Evolutionary conservation across 2,797 vertebrate species (phyloP).

Genomic region (Enteromius radiatus): DNA sequence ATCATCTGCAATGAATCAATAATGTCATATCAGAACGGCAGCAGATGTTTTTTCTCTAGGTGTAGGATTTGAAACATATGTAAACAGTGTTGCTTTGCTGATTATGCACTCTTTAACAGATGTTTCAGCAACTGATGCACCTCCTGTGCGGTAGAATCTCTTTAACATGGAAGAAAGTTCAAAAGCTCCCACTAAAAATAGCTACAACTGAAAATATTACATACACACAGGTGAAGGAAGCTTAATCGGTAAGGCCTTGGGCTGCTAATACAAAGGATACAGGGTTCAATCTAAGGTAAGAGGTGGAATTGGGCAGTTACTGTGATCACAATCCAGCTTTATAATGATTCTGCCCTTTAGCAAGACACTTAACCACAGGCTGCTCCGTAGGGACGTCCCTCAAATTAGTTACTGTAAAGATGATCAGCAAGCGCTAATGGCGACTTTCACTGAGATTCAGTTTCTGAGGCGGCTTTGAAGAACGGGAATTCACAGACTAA

Average conservation of each 20-base stretch:
- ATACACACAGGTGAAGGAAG: neutral
- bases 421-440: constrained; percentile 29
- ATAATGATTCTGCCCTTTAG: constrained; percentile 35
- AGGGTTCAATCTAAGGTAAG: constrained; percentile 10
- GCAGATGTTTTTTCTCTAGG: constrained; percentile 3
- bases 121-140: neutral
- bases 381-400: constrained; percentile 13
- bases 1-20: neutral
- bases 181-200: constrained; percentile 4
- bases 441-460: neutral
- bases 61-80: neutral
- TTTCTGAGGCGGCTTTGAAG: constrained; percentile 18
- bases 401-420: constrained; percentile 33
- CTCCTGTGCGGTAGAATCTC: neutral
- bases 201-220: neutral
- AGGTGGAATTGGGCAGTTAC: constrained; percentile 9
- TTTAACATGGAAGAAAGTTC: neutral
- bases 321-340: constrained; percentile 35
- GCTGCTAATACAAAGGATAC: constrained; percentile 12
- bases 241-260: neutral
- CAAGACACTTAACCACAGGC: constrained; percentile 30
- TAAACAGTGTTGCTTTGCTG: neutral
- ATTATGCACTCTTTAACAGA: neutral
- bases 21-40: neutral
- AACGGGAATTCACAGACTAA: constrained; percentile 30